These are phyloP conservation scores for Tychaedon coryphoeus DNA, from an alignment of 2,113 vertebrate genomes.

Conservation along the genomic window DNA sequence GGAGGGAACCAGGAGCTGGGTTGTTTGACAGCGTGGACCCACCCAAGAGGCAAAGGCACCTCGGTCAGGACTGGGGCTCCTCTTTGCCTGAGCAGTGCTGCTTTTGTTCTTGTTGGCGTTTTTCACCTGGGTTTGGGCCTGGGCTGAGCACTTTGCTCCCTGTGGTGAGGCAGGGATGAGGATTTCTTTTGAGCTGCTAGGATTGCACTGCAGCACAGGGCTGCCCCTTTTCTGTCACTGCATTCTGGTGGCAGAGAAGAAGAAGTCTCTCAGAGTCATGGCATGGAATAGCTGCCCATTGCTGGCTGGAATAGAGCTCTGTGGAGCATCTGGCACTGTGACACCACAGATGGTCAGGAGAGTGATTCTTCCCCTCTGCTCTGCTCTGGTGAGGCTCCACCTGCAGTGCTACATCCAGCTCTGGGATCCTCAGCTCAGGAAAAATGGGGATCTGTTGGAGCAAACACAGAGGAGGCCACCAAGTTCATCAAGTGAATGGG, in stretches of 20 bases:
- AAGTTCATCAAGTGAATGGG: background rate
- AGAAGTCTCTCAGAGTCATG: background rate
- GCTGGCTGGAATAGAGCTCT: background rate
- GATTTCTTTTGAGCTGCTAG: background rate
- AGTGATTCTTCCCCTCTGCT: background rate
- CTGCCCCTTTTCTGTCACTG: background rate
- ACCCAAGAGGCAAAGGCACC: slow-evolving; percentile 14
- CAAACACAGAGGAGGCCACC: background rate
- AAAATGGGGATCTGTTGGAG: background rate
- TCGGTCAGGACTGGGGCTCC: background rate
- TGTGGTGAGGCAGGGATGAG: background rate
- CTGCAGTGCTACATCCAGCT: background rate
- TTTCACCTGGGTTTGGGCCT: background rate
- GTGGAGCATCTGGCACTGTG: background rate
- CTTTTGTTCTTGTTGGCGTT: background rate
- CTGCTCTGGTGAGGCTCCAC: background rate
- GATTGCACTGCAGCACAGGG: background rate
- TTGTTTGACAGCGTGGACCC: background rate
- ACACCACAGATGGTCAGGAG: background rate
- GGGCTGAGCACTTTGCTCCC: background rate
- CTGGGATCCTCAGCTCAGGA: background rate
- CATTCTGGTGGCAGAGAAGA: background rate
- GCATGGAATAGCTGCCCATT: background rate
- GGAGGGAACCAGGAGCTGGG: slow-evolving; percentile 36
- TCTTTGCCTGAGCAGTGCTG: background rate